Conservation (phyloP, 2,797 vertebrate species). For the Hemitrygon akajei region DNA sequence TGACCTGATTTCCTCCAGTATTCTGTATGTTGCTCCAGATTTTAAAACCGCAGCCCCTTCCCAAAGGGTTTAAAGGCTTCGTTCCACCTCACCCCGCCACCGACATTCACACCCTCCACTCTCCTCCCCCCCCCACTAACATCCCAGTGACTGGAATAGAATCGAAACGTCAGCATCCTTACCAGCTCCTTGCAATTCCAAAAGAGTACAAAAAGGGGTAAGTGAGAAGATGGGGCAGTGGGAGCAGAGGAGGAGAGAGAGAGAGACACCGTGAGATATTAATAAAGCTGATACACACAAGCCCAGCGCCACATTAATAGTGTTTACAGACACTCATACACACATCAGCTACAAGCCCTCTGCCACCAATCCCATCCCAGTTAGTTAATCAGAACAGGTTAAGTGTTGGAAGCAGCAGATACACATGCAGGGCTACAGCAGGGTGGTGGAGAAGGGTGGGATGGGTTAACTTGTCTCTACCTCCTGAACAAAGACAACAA, state of each 20-base stretch:
- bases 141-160: neutral
- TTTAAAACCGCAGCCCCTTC: neutral
- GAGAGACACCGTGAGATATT: conserved; percentile 41
- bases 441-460: too few relatives aligned
- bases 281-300: neutral
- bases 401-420: too few relatives aligned
- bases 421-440: too few relatives aligned
- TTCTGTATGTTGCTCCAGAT: too few relatives aligned
- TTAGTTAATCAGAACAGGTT: too few relatives aligned
- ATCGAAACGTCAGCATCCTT: conserved; percentile 64
- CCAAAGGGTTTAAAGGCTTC: neutral
- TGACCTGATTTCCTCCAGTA: too few relatives aligned
- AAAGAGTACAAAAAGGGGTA: conserved; percentile 70
- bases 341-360: neutral
- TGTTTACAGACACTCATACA: neutral
- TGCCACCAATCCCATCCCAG: too few relatives aligned
- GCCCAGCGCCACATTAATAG: neutral
- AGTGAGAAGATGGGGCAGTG: conserved; percentile 56
- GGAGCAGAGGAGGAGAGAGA: neutral
- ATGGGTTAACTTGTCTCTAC: too few relatives aligned
- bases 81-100: neutral
- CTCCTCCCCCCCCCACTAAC: too few relatives aligned
- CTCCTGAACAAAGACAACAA: too few relatives aligned
- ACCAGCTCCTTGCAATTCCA: conserved; percentile 98
- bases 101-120: too few relatives aligned